Evolutionary conservation across 1,140 invertebrate species (phyloP).

Genomic region (Drosophila pandora): DNA sequence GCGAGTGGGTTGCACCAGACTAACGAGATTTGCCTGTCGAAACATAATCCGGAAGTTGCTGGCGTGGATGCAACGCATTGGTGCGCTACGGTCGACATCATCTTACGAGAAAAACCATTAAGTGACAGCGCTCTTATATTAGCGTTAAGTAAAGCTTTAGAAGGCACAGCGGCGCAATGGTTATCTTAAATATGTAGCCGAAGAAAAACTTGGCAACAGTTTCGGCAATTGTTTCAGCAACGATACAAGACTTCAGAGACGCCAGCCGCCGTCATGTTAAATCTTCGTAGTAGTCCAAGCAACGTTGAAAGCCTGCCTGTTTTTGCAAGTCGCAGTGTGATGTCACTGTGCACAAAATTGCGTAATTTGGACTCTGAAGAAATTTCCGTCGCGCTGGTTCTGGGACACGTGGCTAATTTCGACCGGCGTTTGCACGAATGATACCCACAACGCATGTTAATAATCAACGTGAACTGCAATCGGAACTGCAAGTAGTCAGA

Average conservation of each 20-base stretch:
- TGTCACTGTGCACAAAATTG: constrained; percentile 6
- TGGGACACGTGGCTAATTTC: not conserved
- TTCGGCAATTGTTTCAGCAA: constrained; percentile 15
- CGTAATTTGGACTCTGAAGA: constrained; percentile 5
- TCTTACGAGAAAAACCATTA: not conserved
- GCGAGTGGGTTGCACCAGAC: no score
- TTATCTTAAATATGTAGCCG: not conserved
- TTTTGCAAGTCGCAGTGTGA: not conserved
- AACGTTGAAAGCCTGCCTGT: not conserved
- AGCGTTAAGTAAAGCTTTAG: not conserved
- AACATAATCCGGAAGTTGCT: no score
- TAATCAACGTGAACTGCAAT: not conserved
- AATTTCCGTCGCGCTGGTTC: not conserved
- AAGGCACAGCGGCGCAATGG: not conserved
- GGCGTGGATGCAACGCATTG: not conserved
- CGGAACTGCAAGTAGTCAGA: not conserved
- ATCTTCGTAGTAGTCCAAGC: not conserved
- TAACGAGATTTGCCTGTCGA: no score
- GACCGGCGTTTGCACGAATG: not conserved
- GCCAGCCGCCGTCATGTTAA: not conserved
- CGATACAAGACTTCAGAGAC: constrained; percentile 7
- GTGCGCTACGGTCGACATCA: not conserved
- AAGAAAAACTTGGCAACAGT: constrained; percentile 14
- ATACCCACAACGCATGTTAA: not conserved
- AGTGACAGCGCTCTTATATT: not conserved